Base-by-base conservation (phyloP, 2,797 vertebrate species). In the Nyctalus aviator region DNA sequence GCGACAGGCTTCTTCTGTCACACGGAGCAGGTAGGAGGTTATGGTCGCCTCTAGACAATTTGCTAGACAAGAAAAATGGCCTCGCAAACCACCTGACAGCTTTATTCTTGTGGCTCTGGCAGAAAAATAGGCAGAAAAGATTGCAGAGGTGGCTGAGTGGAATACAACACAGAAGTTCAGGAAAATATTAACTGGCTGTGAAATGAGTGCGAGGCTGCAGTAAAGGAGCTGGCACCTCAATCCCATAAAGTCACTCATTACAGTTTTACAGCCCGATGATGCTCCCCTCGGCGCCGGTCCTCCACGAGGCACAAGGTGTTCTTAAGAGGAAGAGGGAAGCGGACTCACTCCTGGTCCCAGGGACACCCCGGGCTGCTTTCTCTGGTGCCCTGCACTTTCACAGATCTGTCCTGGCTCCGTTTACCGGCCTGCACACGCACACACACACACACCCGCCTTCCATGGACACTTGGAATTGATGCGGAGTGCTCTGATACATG, bases 41-140 rank as follows among this genome's bases (percentile, higher is more conserved):
- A 97, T 96, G 94, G 97, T 95, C 97, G 96, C 95, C 94, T 96
- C 95, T 97, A 97, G 97, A 98, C 97, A 97, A 97, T 98, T 98
- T 97, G 96, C 97, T 96, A 98, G 97, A 97, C 97, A 98, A 98
- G 98, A 98, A 98, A 98, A 98, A 98, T 97, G 96, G 96, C 97
- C 97, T 89, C 59, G 82, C 78, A 92, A 96, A 97, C 92, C 95
- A 96, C 96, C 92, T 98, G 98, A 98, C 98, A 98, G 98, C 96
- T 98, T 98, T 98, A 98, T 98, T 98, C 97, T 98, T 97, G 94
- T 97, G 96, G 87, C 91, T 97, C 92, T 96, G 96, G 98, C 97
- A 98, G 98, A 98, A 98, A 98, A 98, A 98, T 94, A 98, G 98
- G 97, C 97, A 97, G 97, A 97, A 98, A 98, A 94, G 95, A 98